phyloP scores from a whole-genome alignment of 2,888 invertebrate species.

The Byasa hedistus region DNA sequence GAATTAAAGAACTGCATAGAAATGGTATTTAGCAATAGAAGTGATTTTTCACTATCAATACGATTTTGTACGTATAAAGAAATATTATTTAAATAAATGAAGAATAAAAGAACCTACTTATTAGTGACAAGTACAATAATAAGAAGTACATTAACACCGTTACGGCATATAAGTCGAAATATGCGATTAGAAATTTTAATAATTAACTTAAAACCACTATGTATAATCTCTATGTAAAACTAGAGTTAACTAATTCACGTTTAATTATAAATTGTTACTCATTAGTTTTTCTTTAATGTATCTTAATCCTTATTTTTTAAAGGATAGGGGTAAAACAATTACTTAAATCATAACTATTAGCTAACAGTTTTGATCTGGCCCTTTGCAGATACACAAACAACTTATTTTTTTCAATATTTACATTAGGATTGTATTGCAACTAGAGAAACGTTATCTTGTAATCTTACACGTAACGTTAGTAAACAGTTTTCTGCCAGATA shows the following conservation, averaged over 20 bases:
- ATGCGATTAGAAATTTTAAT: neutral
- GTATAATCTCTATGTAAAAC: neutral
- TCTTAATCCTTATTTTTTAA: too few relatives aligned
- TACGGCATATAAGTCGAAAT: neutral
- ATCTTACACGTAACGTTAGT: slow-evolving; percentile 23
- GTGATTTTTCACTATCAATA: neutral
- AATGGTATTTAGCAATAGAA: neutral
- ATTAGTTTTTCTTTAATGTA: too few relatives aligned
- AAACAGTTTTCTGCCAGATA: slow-evolving; percentile 28
- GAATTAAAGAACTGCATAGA: neutral
- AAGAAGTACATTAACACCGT: neutral
- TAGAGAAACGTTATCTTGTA: slow-evolving; percentile 23
- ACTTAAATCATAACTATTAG: neutral
- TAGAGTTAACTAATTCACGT: neutral
- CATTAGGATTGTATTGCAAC: neutral
- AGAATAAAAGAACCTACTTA: neutral
- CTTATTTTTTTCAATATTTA: neutral
- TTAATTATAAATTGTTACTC: neutral
- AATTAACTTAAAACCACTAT: neutral
- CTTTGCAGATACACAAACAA: too few relatives aligned
- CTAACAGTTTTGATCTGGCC: neutral
- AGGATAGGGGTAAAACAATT: neutral
- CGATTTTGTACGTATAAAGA: neutral
- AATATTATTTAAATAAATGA: neutral
- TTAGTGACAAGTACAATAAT: neutral